Evolutionary conservation across 2,888 invertebrate species (phyloP).

Genomic region (Synergus laeviventris): DNA sequence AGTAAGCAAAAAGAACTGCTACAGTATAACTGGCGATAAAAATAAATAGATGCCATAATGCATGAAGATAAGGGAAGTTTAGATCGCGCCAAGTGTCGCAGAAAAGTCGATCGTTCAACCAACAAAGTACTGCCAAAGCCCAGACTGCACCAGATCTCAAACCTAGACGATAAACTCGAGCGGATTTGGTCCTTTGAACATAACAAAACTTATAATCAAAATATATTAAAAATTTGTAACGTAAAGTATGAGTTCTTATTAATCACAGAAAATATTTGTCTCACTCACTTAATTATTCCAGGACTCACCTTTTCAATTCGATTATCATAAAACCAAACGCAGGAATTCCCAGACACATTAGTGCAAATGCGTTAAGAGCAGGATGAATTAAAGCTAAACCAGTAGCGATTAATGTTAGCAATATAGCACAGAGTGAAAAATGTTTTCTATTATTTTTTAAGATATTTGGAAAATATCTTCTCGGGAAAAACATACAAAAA

Average conservation of each 20-base stretch:
- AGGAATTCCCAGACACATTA: constrained; percentile 86
- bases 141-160: constrained; percentile 83
- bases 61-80: constrained; percentile 89
- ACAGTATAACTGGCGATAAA: constrained; percentile 88
- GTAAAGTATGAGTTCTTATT: background rate
- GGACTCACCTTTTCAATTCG: constrained; percentile 82
- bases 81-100: constrained; percentile 88
- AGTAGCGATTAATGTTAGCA: constrained; percentile 82
- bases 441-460: constrained; percentile 81
- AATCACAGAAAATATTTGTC: too few relatives aligned
- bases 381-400: constrained; percentile 85
- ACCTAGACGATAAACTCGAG: constrained; percentile 84
- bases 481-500: constrained; percentile 86
- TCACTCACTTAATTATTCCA: background rate
- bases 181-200: constrained; percentile 78
- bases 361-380: constrained; percentile 88
- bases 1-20: constrained; percentile 87
- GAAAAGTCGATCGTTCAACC: constrained; percentile 87
- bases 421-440: constrained; percentile 80
- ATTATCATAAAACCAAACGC: constrained; percentile 82
- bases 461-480: constrained; percentile 83
- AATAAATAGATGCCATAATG: constrained; percentile 89
- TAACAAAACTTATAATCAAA: constrained; percentile 34
- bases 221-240: constrained; percentile 22
- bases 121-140: constrained; percentile 84